phyloP scores from a whole-genome alignment of 1,140 invertebrate species.

The Drosophila micromelanica region DNA sequence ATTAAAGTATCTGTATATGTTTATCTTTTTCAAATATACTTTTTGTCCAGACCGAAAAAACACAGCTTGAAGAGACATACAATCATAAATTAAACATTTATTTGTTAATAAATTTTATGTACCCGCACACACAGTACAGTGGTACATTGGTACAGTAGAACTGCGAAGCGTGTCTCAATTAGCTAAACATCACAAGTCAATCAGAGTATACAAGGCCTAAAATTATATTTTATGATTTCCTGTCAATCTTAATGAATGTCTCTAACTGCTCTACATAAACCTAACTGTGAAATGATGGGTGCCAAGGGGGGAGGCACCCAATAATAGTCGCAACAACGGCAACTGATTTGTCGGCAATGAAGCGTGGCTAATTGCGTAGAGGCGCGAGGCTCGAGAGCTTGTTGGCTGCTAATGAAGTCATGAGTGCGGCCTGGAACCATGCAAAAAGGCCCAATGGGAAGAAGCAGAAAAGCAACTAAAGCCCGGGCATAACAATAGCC shows the following conservation, averaged over 20 bases:
- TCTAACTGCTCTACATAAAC: slow-evolving; percentile 44
- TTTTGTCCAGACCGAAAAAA: no score
- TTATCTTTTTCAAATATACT: no score
- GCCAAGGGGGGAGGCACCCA: not conserved
- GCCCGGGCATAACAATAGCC: slow-evolving; percentile 48
- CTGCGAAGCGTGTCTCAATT: slow-evolving; percentile 52
- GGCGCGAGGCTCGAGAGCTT: slow-evolving; percentile 56
- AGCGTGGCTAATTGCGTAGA: slow-evolving; percentile 75
- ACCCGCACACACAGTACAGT: not conserved
- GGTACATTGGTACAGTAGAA: not conserved
- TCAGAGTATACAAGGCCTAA: slow-evolving; percentile 43
- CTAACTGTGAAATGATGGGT: not conserved
- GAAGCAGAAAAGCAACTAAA: slow-evolving; percentile 18
- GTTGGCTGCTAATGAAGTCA: slow-evolving; percentile 76
- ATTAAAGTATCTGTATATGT: no score
- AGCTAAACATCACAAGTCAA: slow-evolving; percentile 48
- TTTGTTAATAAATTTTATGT: not conserved
- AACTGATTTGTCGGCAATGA: slow-evolving; percentile 70
- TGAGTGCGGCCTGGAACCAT: slow-evolving; percentile 44
- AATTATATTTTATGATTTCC: slow-evolving; percentile 79
- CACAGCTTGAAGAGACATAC: not conserved
- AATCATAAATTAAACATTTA: not conserved
- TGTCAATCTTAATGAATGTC: slow-evolving; percentile 72
- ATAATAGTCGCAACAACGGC: slow-evolving; percentile 45
- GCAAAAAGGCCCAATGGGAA: slow-evolving; percentile 16